Base-by-base conservation (phyloP, 2,888 invertebrate genomes). In the Nomada fucata region DNA sequence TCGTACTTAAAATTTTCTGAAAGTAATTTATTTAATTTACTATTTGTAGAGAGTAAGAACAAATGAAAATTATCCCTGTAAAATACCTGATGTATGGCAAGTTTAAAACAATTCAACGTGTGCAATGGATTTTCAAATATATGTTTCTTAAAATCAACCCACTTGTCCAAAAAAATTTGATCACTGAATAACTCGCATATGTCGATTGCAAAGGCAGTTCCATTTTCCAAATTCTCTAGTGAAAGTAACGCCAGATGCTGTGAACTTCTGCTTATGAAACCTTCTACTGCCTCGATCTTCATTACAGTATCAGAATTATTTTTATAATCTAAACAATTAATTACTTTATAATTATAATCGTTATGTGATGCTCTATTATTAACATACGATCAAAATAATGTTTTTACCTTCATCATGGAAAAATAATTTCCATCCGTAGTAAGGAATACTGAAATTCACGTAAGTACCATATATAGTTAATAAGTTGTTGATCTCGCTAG, bases 401-500 rank as follows among this genome's bases (percentile, higher is more conserved):
- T 57, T 57, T 73, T 47, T 93, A 96, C 96, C 95, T 94, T 96
- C 96, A 73, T 95, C 94, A 53, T 96, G 95, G 92, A 98, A 97
- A 94, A 98, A 98, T 11, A 97, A 94, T 85, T 96, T 96, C 97
- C 98, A 98, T 26, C 96, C 96, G 86, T 95, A 94, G 92, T 96
- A 97, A 7, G 91, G 90, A 82, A 88, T 88, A 72, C 90, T 85
- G n/a, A 76, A 73, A 74, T 86, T 84, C 3, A 77, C 64, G 18
- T 80, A 77, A 61, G 65, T 50, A 4, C 73, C 78, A 23, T 75
- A 50, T 60, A 63, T 57, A 53, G 73, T 69, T 15, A 84, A 57
- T 59, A 71, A 57, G 70, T 71, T 55, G 55, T 36, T 44, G 57
- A 64, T 36, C 36, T 83, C 60, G 20, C 64, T 63, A 29, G 75